phyloP scores from a whole-genome alignment of 2,113 vertebrate genomes.

The Misgurnus mizolepis region DNA sequence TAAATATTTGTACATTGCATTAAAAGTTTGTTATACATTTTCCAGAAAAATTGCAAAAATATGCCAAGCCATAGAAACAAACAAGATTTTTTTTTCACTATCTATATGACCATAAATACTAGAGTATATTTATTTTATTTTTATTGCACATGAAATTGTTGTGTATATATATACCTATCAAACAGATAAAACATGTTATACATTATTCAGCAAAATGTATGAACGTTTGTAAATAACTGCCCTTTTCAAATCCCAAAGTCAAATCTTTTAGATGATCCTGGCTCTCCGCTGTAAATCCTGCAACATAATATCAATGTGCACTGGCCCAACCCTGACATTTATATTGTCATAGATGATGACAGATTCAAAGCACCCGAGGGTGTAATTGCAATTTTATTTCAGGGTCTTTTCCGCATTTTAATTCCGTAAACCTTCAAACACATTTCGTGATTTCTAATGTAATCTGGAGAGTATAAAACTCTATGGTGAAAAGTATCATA shows the following conservation, averaged over 20 bases:
- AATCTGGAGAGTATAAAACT: constrained; percentile 9
- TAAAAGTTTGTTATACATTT: not conserved
- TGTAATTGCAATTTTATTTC: constrained; percentile 66
- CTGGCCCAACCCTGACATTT: constrained; percentile 19
- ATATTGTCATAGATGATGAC: constrained; percentile 53
- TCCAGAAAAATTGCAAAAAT: not conserved
- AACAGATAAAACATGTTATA: not conserved
- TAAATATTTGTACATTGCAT: not conserved
- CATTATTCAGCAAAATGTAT: not conserved
- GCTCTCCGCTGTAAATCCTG: not conserved
- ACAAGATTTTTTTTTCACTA: no score
- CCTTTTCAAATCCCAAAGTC: not conserved
- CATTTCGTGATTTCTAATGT: constrained; percentile 63
- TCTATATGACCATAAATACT: no score
- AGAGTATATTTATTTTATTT: no score
- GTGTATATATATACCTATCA: not conserved
- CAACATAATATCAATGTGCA: constrained; percentile 6
- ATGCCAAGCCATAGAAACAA: not conserved
- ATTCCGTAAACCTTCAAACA: constrained; percentile 56
- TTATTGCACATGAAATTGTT: no score
- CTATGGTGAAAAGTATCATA: constrained; percentile 54
- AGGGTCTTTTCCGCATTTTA: constrained; percentile 57
- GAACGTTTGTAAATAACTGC: not conserved
- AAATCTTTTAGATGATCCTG: not conserved
- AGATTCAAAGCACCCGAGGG: constrained; percentile 62